Conservation (phyloP, 2,888 invertebrate genomes). For the Hartigia nigra region DNA sequence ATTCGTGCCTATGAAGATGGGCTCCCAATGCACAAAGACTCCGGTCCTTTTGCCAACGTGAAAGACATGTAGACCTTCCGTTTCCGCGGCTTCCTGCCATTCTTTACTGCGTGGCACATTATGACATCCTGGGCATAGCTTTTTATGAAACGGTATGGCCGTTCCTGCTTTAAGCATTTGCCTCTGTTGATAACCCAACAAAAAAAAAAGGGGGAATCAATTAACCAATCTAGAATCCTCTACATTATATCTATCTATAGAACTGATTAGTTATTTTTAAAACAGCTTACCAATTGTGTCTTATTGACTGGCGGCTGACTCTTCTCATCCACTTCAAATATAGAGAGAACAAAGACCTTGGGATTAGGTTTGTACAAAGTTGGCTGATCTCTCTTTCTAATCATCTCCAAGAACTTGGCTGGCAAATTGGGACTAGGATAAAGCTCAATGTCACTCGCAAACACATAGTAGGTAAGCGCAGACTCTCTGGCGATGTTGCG, state of each 20-base stretch:
- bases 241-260: neutral
- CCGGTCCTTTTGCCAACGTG: conserved; percentile 86
- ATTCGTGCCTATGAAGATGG: conserved; percentile 92
- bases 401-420: conserved; percentile 85
- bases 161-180: conserved; percentile 80
- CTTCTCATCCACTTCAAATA: conserved; percentile 86
- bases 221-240: neutral
- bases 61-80: conserved; percentile 80
- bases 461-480: conserved; percentile 83
- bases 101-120: conserved; percentile 87
- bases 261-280: neutral
- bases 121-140: conserved; percentile 89
- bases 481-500: conserved; percentile 89
- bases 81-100: conserved; percentile 82
- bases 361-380: conserved; percentile 70
- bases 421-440: conserved; percentile 88
- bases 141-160: conserved; percentile 93
- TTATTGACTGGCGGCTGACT: conserved; percentile 59
- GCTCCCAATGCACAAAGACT: conserved; percentile 89
- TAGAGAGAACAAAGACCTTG: conserved; percentile 87
- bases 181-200: conserved; percentile 64
- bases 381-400: conserved; percentile 79
- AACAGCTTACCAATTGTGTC: conserved; percentile 61
- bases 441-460: conserved; percentile 90
- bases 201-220: neutral